Conservation (phyloP, 2,113 vertebrate species). For the Bambusicola thoracicus region DNA sequence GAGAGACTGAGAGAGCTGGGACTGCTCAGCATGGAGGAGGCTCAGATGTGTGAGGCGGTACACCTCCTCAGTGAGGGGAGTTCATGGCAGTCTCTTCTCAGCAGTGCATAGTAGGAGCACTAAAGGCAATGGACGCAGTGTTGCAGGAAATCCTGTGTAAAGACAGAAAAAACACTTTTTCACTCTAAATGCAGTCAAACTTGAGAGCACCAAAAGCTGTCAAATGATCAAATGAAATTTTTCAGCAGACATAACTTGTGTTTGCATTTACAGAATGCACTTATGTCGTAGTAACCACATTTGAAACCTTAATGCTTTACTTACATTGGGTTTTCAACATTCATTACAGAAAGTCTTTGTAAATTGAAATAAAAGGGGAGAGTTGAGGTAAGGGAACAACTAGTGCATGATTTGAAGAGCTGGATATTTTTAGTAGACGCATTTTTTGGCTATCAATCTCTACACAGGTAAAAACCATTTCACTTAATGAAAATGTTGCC, state of each 20-base stretch:
- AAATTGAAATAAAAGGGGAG: constrained; percentile 55
- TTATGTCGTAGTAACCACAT: constrained; percentile 57
- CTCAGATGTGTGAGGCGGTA: neutral
- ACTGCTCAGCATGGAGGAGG: neutral
- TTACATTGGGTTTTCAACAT: constrained; percentile 63
- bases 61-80: neutral
- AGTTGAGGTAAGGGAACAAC: neutral
- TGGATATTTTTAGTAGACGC: constrained; percentile 28
- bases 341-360: constrained; percentile 61
- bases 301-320: constrained; percentile 72
- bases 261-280: constrained; percentile 73
- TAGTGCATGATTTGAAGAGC: neutral
- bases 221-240: constrained; percentile 75
- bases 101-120: neutral
- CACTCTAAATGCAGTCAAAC: neutral
- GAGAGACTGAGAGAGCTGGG: neutral
- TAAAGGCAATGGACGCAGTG: neutral
- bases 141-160: neutral
- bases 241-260: constrained; percentile 71
- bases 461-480: neutral
- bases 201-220: constrained; percentile 14
- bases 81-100: neutral
- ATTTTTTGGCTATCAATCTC: neutral
- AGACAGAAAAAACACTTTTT: accelerated
- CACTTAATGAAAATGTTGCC: neutral